Percentiles rank a stretch among this genome's conserved stretches.
These are phyloP conservation scores for Neolamprologus modestus DNA, from an alignment of 2,113 vertebrate species.

Conservation along the genomic window DNA sequence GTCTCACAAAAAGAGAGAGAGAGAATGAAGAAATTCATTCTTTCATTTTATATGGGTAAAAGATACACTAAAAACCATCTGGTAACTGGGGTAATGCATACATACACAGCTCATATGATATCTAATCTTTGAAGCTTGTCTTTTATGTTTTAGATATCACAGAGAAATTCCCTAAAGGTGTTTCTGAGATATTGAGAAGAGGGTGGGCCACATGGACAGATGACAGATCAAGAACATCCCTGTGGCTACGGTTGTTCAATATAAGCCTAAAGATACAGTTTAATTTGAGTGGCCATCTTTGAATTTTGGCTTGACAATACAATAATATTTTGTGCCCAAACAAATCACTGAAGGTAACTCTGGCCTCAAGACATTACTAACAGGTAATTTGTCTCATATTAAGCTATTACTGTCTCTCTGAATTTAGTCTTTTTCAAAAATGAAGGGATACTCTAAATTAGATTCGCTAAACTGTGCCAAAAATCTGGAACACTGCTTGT, in stretches of 20 bases:
- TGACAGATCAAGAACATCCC: neutral
- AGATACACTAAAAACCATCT: neutral
- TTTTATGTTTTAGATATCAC: neutral
- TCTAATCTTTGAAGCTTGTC: neutral
- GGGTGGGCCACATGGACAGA: neutral
- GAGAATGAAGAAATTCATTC: neutral
- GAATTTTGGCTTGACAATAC: neutral
- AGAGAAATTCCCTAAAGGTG: neutral
- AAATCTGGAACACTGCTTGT: slow-evolving; percentile 35
- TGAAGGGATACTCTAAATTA: slow-evolving; percentile 22
- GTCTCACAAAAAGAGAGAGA: neutral
- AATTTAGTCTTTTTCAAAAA: slow-evolving; percentile 6
- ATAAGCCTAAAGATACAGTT: neutral
- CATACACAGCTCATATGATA: neutral
- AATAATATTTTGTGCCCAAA: neutral
- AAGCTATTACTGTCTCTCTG: neutral
- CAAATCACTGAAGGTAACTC: neutral
- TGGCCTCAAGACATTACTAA: neutral
- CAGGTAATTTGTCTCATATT: neutral
- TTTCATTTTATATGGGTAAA: neutral
- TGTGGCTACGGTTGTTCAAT: neutral
- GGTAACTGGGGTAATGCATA: neutral
- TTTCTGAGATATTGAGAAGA: neutral
- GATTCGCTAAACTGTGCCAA: slow-evolving; percentile 25
- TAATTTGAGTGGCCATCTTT: neutral